Evolutionary conservation across 2,888 invertebrate species (phyloP).

Genomic region (Lasioglossum figueresi): DNA sequence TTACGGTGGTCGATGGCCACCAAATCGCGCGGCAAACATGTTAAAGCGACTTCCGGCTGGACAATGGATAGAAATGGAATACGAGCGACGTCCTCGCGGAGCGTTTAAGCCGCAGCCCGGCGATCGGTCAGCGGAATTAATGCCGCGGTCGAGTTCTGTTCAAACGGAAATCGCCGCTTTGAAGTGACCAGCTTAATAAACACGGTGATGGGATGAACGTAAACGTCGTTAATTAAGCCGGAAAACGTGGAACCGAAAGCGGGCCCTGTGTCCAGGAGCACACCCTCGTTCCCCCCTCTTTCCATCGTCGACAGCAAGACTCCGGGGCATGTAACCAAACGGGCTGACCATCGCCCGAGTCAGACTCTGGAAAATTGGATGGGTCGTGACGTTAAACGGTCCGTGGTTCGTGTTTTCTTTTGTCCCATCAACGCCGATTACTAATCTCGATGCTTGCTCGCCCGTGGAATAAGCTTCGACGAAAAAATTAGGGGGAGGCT

Average conservation of each 20-base stretch:
- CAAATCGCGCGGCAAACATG: background rate
- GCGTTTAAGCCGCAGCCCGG: background rate
- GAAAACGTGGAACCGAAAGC: slow-evolving; percentile 54
- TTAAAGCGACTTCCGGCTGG: background rate
- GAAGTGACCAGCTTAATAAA: slow-evolving; percentile 57
- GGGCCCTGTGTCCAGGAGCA: slow-evolving; percentile 13
- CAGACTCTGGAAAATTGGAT: slow-evolving; percentile 76
- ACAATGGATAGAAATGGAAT: slow-evolving; percentile 3
- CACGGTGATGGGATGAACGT: slow-evolving; percentile 41
- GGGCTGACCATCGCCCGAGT: slow-evolving; percentile 68
- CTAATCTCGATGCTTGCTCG: slow-evolving; percentile 42
- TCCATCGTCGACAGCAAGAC: slow-evolving; percentile 39
- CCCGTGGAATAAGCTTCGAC: slow-evolving; percentile 42
- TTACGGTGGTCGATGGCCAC: background rate
- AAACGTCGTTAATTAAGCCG: slow-evolving; percentile 61
- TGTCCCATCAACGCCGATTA: slow-evolving; percentile 35
- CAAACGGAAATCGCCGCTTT: slow-evolving; percentile 56
- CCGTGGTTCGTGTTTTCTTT: slow-evolving; percentile 31
- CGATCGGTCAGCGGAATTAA: slow-evolving; percentile 29
- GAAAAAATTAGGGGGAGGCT: slow-evolving; percentile 15
- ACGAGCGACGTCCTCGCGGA: background rate
- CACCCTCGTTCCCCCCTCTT: slow-evolving; percentile 2
- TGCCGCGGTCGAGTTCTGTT: slow-evolving; percentile 30
- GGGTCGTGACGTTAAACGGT: slow-evolving; percentile 64
- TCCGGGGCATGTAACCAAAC: slow-evolving; percentile 52